These are phyloP conservation scores for Darevskia mixta DNA, from an alignment of 2,797 vertebrate species.

Conservation along the genomic window DNA sequence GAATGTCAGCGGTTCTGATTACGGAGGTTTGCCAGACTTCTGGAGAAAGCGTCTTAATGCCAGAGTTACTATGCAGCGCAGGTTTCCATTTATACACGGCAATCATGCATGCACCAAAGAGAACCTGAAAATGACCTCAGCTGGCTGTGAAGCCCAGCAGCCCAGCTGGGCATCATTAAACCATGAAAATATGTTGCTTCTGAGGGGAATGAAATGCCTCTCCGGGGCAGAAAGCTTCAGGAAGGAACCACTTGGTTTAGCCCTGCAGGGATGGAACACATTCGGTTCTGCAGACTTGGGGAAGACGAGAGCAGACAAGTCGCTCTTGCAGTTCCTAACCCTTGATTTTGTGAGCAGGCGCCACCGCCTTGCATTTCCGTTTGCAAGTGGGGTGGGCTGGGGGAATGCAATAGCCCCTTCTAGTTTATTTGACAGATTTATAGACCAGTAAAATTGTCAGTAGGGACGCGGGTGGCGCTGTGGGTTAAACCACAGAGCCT, in stretches of 20 bases:
- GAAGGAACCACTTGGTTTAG: background rate
- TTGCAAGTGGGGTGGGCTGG: too few relatives aligned
- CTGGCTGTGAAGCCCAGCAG: conserved; percentile 35
- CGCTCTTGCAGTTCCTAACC: too few relatives aligned
- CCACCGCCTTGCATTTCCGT: too few relatives aligned
- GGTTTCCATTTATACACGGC: conserved; percentile 41
- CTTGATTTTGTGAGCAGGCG: too few relatives aligned
- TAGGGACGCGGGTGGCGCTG: too few relatives aligned
- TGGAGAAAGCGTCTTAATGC: conserved; percentile 55
- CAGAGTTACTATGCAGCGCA: conserved; percentile 60
- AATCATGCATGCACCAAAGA: background rate
- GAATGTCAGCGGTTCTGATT: conserved; percentile 37
- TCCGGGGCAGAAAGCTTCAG: background rate
- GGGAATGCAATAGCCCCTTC: too few relatives aligned
- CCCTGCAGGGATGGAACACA: background rate
- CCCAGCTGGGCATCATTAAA: conserved; percentile 59
- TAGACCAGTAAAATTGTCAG: too few relatives aligned
- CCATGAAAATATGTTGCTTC: conserved; percentile 50
- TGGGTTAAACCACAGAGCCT: too few relatives aligned
- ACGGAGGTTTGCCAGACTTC: conserved; percentile 52
- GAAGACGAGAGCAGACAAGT: too few relatives aligned
- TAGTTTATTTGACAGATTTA: too few relatives aligned
- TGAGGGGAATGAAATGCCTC: conserved; percentile 49
- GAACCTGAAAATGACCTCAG: conserved; percentile 56
- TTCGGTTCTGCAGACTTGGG: background rate